Base-by-base conservation (phyloP, 2,797 vertebrate species). In the Agapornis canus region DNA sequence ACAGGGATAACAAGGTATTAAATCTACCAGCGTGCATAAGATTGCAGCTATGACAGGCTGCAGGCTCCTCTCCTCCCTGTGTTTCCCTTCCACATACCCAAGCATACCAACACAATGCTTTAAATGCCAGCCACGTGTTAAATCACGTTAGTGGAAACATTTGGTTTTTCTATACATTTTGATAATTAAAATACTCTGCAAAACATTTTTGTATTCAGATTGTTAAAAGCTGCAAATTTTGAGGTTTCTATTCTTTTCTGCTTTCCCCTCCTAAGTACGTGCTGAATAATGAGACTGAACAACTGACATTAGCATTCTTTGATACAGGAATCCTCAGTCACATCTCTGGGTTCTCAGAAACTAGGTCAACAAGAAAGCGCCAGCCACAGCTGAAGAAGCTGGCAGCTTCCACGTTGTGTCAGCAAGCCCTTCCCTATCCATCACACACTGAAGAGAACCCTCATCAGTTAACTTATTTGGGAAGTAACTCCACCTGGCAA, bases 331-430 rank as follows among this genome's bases (percentile, higher is more conserved):
- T 72, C n/a, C 54, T 31, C 56, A 86, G 13, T 72, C 66, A 31
- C 54, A 79, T 48, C 54, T 54, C 75, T 49, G 31, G 6, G 48
- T 92, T 69, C 94, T 91, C 70, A 77, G 69, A 93, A 96, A 94
- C n/a, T 83, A 90, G 86, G 88, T 91, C 92, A 95, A n/a, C 57
- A 57, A 59, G 68, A 56, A 83, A 70, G 19, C 2, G 14, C 20
- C 56, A 25, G 27, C 54, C 16, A 32, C n/a, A 29, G 37, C 72
- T n/a, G 29, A 35, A 70, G 59, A 39, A 39, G 32, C 82, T 12
- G 16, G 37, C 13, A 51, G 21, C 27, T 63, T 49, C 63, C 10
- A 56, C 29, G n/a, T 1, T 61, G 20, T 13, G n/a, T 42, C 22
- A 52, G 43, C 16, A 60, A 95, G 11, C 15, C 21, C 26, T 20